These are phyloP conservation scores for Paratilapia polleni DNA, from an alignment of 2,113 vertebrate species.

Conservation along the genomic window DNA sequence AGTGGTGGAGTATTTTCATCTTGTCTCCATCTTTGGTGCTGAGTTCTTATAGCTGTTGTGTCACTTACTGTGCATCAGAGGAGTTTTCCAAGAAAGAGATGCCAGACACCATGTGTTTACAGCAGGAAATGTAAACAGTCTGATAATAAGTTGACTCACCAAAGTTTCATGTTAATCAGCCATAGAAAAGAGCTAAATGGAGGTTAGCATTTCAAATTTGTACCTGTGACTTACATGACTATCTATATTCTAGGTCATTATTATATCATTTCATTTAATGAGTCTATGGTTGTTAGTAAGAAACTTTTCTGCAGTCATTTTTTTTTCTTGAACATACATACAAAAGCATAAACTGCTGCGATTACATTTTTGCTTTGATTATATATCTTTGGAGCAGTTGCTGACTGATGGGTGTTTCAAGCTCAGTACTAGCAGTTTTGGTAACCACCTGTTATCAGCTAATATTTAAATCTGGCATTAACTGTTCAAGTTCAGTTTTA, in stretches of 20 bases:
- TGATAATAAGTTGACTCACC: neutral
- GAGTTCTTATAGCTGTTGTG: neutral
- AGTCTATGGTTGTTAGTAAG: neutral
- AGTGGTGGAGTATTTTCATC: neutral
- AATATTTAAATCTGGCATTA: constrained; percentile 3
- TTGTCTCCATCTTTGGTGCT: constrained; percentile 3
- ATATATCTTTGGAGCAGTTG: neutral
- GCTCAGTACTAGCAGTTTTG: neutral
- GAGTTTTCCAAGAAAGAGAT: neutral
- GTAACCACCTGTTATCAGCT: constrained; percentile 15
- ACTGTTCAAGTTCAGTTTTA: neutral
- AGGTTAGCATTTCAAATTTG: neutral
- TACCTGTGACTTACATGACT: neutral
- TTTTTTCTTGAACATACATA: neutral
- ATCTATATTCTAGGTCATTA: neutral
- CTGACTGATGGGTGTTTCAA: constrained; percentile 7
- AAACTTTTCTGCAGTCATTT: neutral
- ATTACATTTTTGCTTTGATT: constrained; percentile 24
- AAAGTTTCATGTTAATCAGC: neutral
- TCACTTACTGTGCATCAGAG: neutral
- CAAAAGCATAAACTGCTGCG: neutral
- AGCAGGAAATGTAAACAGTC: neutral
- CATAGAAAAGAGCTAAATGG: neutral
- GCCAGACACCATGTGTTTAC: constrained; percentile 4
- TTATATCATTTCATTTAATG: neutral